Percentiles rank a stretch among this genome's conserved stretches.
phyloP scores from a whole-genome alignment of 2,113 vertebrate species.

The Eclectus roratus region DNA sequence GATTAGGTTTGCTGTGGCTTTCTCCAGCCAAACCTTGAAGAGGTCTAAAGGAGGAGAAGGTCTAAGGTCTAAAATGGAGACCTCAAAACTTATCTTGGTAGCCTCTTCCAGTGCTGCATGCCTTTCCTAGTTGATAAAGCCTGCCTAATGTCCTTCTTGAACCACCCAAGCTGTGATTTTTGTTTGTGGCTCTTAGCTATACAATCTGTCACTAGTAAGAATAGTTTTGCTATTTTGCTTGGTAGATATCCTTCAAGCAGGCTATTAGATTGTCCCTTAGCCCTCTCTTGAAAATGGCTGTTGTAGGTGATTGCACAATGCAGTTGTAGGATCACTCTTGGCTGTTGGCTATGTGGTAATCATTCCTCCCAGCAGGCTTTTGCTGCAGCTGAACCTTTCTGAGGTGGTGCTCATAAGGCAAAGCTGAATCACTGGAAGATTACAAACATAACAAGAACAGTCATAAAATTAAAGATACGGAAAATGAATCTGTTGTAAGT shows the following conservation, averaged over 20 bases:
- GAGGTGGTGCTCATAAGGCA: not conserved
- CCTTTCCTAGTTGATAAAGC: not conserved
- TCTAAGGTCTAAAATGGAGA: not conserved
- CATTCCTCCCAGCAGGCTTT: not conserved
- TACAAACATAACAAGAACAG: not conserved
- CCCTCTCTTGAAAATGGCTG: not conserved
- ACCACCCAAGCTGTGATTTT: not conserved
- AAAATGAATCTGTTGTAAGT: not conserved
- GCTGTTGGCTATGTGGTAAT: not conserved
- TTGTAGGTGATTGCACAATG: not conserved
- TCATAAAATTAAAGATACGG: not conserved
- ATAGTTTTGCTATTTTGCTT: not conserved
- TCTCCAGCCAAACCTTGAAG: not conserved
- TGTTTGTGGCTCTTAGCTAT: not conserved
- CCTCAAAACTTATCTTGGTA: not conserved
- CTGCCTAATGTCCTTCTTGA: not conserved
- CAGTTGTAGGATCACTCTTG: accelerated
- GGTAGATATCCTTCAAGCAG: not conserved
- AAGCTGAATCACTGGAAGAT: not conserved
- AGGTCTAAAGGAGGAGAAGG: too few relatives aligned
- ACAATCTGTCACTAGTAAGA: not conserved
- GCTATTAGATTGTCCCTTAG: not conserved
- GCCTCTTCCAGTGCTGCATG: not conserved
- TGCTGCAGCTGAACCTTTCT: not conserved
- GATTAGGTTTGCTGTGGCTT: not conserved